These are phyloP conservation scores for Drosophila nikananu DNA, from an alignment of 1,140 invertebrate species.

Conservation along the genomic window DNA sequence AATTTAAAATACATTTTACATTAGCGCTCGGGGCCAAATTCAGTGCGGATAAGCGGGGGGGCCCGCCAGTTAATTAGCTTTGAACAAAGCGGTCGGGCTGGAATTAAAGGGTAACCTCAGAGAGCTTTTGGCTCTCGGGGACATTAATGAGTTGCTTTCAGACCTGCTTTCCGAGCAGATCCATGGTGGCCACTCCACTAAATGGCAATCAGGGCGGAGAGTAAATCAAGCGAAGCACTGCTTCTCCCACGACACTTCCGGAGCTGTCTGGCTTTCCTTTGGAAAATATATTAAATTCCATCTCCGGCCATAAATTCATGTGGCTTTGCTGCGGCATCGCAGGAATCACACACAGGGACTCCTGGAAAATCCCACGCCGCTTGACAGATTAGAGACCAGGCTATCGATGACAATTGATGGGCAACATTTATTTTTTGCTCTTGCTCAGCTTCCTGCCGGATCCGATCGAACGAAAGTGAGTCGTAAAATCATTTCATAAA, in stretches of 20 bases:
- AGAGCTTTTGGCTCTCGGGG: conserved; percentile 5
- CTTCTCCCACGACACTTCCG: conserved; percentile 16
- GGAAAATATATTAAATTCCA: conserved; percentile 53
- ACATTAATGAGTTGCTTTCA: conserved; percentile 16
- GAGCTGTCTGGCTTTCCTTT: conserved; percentile 24
- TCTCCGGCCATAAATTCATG: conserved; percentile 47
- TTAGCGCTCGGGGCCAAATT: conserved; percentile 56
- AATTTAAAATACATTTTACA: conserved; percentile 79
- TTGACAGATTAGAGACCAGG: conserved; percentile 39
- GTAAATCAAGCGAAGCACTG: conserved; percentile 17
- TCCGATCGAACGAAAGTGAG: conserved; percentile 27
- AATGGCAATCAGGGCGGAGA: conserved; percentile 27
- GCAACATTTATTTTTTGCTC: conserved; percentile 19
- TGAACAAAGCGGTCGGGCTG: conserved; percentile 19
- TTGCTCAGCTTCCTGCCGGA: conserved; percentile 6
- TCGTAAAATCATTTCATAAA: conserved; percentile 48
- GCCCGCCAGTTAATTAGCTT: conserved; percentile 40
- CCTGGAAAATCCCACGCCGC: conserved; percentile 22
- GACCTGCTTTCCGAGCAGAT: not conserved
- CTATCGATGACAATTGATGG: conserved; percentile 50
- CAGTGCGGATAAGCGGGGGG: conserved; percentile 20
- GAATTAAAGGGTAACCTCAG: conserved; percentile 21
- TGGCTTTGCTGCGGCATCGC: conserved; percentile 43
- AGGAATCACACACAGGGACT: conserved; percentile 20
- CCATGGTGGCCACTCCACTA: conserved; percentile 3